Evolutionary conservation across 2,113 vertebrate species (phyloP).

Genomic region (Acanthochromis polyacanthus): DNA sequence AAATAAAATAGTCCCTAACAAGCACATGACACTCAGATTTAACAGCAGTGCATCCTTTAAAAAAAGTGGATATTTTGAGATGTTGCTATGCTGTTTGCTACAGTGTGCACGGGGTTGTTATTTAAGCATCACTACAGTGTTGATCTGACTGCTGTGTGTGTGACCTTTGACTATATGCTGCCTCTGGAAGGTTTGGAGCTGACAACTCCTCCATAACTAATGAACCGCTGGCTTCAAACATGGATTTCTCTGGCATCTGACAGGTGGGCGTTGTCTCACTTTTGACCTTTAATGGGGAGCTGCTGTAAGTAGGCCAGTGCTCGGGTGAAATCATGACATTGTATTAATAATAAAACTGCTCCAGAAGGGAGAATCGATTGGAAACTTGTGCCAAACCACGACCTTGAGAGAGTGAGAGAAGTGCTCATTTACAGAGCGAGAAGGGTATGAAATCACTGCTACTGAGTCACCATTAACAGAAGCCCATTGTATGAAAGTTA

Average conservation of each 20-base stretch:
- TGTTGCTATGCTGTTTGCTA: constrained; percentile 68
- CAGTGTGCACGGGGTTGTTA: constrained; percentile 8
- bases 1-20: constrained; percentile 46
- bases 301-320: constrained; percentile 35
- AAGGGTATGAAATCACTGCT: not conserved
- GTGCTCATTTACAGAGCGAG: not conserved
- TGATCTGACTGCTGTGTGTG: constrained; percentile 39
- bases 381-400: not conserved
- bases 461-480: not conserved
- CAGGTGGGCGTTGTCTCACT: constrained; percentile 57
- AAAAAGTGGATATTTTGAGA: constrained; percentile 63
- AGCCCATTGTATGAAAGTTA: not conserved
- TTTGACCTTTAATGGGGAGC: constrained; percentile 49
- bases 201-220: constrained; percentile 41
- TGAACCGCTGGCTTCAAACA: constrained; percentile 33
- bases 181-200: constrained; percentile 35
- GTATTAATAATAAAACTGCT: constrained; percentile 13
- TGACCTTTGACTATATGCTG: constrained; percentile 58
- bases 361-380: not conserved
- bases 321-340: constrained; percentile 20
- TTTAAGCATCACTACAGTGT: constrained; percentile 50
- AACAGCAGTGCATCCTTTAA: constrained; percentile 25
- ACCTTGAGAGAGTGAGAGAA: not conserved
- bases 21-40: constrained; percentile 42
- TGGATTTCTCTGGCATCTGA: constrained; percentile 56